Base-by-base conservation (phyloP, 2,797 vertebrate species). In the Capromys pilorides region DNA sequence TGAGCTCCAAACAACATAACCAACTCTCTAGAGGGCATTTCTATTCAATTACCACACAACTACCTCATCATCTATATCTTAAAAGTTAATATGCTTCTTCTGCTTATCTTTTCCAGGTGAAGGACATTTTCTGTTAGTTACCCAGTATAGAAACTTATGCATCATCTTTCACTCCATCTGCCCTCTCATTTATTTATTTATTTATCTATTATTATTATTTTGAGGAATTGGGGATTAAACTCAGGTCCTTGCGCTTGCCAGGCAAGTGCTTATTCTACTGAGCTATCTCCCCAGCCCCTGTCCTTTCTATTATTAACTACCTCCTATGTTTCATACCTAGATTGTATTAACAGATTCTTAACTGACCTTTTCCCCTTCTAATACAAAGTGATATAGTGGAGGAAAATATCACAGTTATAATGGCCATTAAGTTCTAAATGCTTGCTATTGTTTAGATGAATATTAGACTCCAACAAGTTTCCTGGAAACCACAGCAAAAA, bases 401-500 rank as follows among this genome's bases (percentile, higher is more conserved):
- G 66, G 45, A 51, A 83, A 95, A 84, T 59, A 61, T 81, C 19
- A 83, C 67, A 91, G 26, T 87, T 78, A 81, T 41, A 69, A 57
- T 51, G 45, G 59, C 16, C 36, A 54, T 45, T 75, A 49, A 49
- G 24, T 54, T 94, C 59, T 90, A 91, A 85, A 85, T 77, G 86
- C 62, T 86, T 93, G 39, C n/a, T 82, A 18, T 14, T 41, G 61
- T 28, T 73, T 78, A 73, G 2, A 51, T 91, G 69, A 61, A 88
- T 94, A 80, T 91, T 64, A 36, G 54, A 51, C 33, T 83, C 13
- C 64, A 90, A 90, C 8, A 45, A 39, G 26, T 39, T 85, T 94
- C 71, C 71, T 67, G 66, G 51, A 26, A 89, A 91, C 8, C 13
- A 85, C 86, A 28, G 57, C n/a, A 92, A 93, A 97, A 85, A 64